Evolutionary conservation across 2,888 invertebrate genomes (phyloP), one percentile per base, ranked within the genome.

Genomic region (Eupithecia subfuscata): DNA sequence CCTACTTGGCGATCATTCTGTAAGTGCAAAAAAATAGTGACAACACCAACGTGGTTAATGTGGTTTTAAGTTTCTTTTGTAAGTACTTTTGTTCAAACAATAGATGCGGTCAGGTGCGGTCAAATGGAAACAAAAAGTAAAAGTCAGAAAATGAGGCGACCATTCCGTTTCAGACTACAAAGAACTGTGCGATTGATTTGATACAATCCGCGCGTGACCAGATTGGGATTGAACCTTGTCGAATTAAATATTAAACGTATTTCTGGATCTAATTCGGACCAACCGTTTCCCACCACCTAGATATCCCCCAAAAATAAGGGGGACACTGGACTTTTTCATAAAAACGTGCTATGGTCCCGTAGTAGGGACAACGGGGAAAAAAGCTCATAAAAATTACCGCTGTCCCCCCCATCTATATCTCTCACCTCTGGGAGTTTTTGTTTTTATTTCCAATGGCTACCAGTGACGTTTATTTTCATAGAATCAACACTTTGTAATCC

Each of bases 61-160:
- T 60, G 25, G 12, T 25, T 56, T 56, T 25, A 14, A 25, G 60
- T 60, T 60, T 25, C 25, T 60, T 25, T 60, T 25, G 56, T 52
- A 52, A 48, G 52, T 3, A 11, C 11, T 22, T 22, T 56, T 9
- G n/a, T 48, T n/a, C 14, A 25, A 60, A 60, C 60, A 60, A 60
- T 60, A 14, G 60, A 60, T 6, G 60, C 25, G 60, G 60, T 60
- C 60, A 22, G 60, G 60, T 25, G 60, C 60, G 60, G 60, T 60
- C 25, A 12, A 60, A 60, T 25, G 22, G 56, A 56, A 60, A 60
- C 60, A 60, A 60, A 60, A 14, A 14, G 60, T 60, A 25, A 60
- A 60, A 25, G 25, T 60, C 25, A 22, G 5, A 25, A 25, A 60
- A 22, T 25, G 60, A 60, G 56, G 25, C 25, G 60, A 60, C 60